A percentile compares a stretch with the other conserved stretches of the same genome.
Evolutionary conservation across 1,140 invertebrate genomes (phyloP).

Genomic region (Aplysia californica): DNA sequence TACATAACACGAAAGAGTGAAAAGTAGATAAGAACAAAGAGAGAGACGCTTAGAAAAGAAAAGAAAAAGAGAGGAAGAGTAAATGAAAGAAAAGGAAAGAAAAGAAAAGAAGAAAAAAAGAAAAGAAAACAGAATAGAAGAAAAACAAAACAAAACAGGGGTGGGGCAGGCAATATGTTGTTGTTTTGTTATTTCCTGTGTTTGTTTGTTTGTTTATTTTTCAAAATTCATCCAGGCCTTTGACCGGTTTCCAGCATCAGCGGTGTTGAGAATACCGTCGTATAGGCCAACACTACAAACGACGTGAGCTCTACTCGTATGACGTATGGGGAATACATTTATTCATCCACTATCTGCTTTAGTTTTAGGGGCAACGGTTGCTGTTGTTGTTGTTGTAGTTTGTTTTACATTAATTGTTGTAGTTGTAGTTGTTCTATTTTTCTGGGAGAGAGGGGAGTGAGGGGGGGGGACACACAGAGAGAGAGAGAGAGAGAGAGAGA

Average conservation of each 20-base stretch:
- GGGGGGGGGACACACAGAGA: not conserved
- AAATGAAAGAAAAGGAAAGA: not conserved
- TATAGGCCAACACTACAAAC: not conserved
- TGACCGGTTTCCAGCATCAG: not conserved
- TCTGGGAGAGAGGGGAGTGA: not conserved
- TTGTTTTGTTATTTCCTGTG: not conserved
- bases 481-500: not conserved
- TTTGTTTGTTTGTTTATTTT: not conserved
- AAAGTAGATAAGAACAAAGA: not conserved
- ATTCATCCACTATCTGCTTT: not conserved
- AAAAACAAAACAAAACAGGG: conserved; percentile 10
- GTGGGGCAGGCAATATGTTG: not conserved
- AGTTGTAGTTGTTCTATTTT: not conserved
- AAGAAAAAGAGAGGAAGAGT: not conserved
- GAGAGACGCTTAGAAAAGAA: not conserved
- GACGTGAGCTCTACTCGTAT: not conserved
- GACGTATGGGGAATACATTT: not conserved
- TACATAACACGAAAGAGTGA: not conserved
- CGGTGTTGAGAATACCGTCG: not conserved
- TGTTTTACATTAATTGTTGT: not conserved
- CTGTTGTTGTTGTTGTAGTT: not conserved
- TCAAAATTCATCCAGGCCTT: not conserved
- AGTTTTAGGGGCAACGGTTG: not conserved
- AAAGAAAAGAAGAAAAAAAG: not conserved
- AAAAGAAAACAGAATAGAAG: not conserved